Evolutionary conservation across 1,140 invertebrate genomes (phyloP).

Genomic region (Ceratosolen solmsi): DNA sequence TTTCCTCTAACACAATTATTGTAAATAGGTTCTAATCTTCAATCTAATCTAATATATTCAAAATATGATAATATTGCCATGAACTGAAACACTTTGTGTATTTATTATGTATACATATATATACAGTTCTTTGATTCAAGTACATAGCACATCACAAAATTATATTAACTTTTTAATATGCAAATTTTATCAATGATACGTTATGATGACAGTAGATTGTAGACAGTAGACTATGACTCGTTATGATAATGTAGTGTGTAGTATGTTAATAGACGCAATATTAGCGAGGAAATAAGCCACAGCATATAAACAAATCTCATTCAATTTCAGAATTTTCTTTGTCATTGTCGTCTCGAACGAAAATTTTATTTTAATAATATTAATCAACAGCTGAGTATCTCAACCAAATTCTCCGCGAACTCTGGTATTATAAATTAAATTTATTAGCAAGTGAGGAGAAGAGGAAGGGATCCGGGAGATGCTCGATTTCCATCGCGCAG

Average conservation of each 20-base stretch:
- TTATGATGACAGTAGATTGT: no score
- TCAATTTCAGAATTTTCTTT: not conserved
- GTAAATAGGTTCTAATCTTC: no score
- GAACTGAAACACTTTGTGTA: no score
- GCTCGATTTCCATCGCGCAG: not conserved
- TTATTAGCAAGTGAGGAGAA: not conserved
- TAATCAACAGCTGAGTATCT: not conserved
- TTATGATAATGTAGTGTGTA: no score
- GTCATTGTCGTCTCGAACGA: not conserved
- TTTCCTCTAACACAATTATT: no score
- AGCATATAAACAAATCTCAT: not conserved
- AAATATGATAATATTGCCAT: no score
- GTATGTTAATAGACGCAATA: not conserved
- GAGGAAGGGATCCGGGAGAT: not conserved
- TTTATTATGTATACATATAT: no score
- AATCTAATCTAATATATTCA: no score
- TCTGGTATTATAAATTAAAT: slow-evolving; percentile 9
- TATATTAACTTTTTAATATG: not conserved
- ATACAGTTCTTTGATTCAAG: no score
- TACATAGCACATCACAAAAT: not conserved
- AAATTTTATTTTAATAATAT: not conserved
- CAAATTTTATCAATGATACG: not conserved
- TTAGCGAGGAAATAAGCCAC: not conserved
- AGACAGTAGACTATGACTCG: no score
- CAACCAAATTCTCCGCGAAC: not conserved